A percentile compares a stretch with the other conserved stretches of the same genome.
Evolutionary conservation across 2,113 vertebrate genomes (phyloP).

Genomic region (Engraulis encrasicolus): DNA sequence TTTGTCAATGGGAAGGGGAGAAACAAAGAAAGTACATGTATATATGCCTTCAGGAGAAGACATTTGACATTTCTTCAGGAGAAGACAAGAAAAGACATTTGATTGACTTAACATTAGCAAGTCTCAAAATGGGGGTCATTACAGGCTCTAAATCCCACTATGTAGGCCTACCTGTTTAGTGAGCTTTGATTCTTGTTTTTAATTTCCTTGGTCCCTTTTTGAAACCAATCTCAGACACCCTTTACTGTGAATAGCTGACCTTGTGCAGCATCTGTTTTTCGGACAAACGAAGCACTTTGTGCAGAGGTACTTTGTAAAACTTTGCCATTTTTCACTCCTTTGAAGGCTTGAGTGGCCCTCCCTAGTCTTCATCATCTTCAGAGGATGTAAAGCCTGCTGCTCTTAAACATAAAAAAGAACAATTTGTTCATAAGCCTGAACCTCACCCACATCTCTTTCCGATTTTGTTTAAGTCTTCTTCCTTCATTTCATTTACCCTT

Average conservation of each 20-base stretch:
- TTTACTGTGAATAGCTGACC: neutral
- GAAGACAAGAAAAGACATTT: too few relatives aligned
- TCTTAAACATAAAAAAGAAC: neutral
- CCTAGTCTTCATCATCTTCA: neutral
- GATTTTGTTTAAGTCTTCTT: neutral
- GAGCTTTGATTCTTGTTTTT: neutral
- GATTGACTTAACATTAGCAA: too few relatives aligned
- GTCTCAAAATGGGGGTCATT: too few relatives aligned
- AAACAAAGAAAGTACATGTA: too few relatives aligned
- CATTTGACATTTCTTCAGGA: too few relatives aligned
- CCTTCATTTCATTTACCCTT: neutral
- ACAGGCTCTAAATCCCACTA: too few relatives aligned
- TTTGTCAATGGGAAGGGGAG: too few relatives aligned
- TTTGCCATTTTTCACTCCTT: neutral
- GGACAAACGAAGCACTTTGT: neutral
- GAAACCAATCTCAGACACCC: neutral
- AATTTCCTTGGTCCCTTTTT: neutral
- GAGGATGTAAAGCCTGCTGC: neutral
- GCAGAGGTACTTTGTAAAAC: neutral
- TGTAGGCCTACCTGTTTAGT: too few relatives aligned
- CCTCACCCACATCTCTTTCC: neutral
- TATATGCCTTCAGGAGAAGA: too few relatives aligned
- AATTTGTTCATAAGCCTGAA: neutral
- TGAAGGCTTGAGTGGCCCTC: neutral
- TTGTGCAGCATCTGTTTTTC: neutral